Base-by-base conservation (phyloP, 2,888 invertebrate genomes). In the Platypus cylindrus region DNA sequence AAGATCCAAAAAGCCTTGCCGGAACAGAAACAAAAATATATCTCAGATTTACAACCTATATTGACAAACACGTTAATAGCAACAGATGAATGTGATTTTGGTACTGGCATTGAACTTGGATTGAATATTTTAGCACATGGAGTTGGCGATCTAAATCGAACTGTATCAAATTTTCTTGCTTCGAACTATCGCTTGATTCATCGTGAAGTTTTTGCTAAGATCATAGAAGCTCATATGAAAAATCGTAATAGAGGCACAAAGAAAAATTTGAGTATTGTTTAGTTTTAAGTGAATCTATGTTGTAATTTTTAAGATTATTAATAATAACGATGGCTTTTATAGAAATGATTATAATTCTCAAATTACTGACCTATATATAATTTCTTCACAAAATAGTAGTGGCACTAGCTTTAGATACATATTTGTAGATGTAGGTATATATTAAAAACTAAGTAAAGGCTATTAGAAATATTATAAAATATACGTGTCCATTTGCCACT, bases 11-110 rank as follows among this genome's bases (percentile, higher is more conserved):
- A 74, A 27, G 69, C 73, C 8, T 65, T 65, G 40, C 67, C 75
- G 15, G 64, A 62, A 8, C 73, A 78, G 42, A 74, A 71, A 48
- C 64, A 69, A 39, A 66, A 64, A 30, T 62, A 72, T 17, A 65
- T 83, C 39, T 75, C 78, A 14, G 72, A 78, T 17, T 56, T 94
- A 3, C 84, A 89, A 49, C 83, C 86, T 36, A 65, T 53, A 17
- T 73, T 90, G 40, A 87, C 83, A 3, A 76, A 77, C 36, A 79
- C 87, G 4, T 83, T 76, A 57, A 87, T 89, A 57, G 95, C 94
- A 0, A 77, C 84, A 36, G 95, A 95, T 54, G 95, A 97, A 59
- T 83, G 84, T 54, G 94, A 95, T 59, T 94, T 90, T 62, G 95
- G 93, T 0, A 90, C 89, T 34, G 83, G 89, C 0, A 60, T 95